phyloP scores from a whole-genome alignment of 2,113 vertebrate species.

The Serilophus lunatus region DNA sequence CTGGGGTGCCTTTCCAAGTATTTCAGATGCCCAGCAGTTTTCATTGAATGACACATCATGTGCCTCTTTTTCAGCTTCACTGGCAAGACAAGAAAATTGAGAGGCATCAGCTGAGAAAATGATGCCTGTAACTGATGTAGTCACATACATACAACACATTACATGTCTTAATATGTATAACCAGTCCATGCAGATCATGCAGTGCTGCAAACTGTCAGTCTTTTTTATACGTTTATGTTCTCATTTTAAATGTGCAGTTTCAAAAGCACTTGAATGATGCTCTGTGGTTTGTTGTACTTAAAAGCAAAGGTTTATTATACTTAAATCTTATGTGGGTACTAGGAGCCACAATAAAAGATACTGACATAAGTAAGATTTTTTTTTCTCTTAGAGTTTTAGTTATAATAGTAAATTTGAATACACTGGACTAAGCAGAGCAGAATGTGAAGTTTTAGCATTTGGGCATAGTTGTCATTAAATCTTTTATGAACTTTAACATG shows the following conservation, averaged over 20 bases:
- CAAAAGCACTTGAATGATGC: not conserved
- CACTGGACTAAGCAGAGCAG: not conserved
- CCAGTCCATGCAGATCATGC: not conserved
- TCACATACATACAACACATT: not conserved
- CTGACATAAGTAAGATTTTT: not conserved
- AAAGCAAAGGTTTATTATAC: no score
- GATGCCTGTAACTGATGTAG: not conserved
- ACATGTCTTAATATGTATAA: not conserved
- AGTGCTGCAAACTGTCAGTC: not conserved
- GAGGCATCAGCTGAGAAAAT: not conserved
- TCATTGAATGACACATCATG: rapidly evolving
- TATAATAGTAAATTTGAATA: not conserved
- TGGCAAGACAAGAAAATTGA: not conserved
- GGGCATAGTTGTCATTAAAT: not conserved
- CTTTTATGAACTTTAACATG: not conserved
- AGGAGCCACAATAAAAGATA: not conserved
- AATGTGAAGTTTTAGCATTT: not conserved
- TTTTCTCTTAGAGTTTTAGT: not conserved
- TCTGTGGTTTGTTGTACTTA: not conserved
- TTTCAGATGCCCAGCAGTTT: not conserved
- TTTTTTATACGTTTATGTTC: not conserved
- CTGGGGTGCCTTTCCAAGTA: not conserved
- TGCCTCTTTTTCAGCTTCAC: not conserved
- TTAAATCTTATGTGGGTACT: not conserved
- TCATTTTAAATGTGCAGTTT: not conserved